Evolutionary conservation across 2,797 vertebrate species (phyloP).

Genomic region (Clarias platycephalus): DNA sequence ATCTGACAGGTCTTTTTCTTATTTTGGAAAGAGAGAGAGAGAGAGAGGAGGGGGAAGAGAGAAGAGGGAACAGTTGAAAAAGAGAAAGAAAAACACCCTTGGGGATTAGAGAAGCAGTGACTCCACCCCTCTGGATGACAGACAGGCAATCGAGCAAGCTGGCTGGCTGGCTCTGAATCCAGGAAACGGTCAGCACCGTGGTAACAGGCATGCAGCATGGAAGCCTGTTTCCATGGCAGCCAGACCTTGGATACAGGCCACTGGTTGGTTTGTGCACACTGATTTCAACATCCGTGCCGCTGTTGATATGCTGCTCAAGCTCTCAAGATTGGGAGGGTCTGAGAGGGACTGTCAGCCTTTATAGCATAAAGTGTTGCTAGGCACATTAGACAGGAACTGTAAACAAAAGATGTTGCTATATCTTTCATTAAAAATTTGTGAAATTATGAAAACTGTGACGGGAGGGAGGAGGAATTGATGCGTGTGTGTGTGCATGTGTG

Average conservation of each 20-base stretch:
- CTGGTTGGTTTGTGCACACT: conserved; percentile 73
- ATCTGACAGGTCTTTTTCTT: not conserved
- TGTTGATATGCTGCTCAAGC: conserved; percentile 76
- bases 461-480: conserved; percentile 1
- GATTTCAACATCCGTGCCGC: conserved; percentile 61
- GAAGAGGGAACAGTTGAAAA: conserved; percentile 57
- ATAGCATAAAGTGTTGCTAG: conserved; percentile 74
- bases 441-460: conserved; percentile 24
- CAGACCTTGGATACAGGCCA: conserved; percentile 77
- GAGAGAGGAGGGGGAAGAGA: conserved; percentile 12
- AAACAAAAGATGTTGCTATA: conserved; percentile 65
- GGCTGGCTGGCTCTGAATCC: conserved; percentile 67
- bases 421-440: conserved; percentile 13
- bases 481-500: not conserved
- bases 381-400: conserved; percentile 70
- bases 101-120: conserved; percentile 48
- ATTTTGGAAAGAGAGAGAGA: not conserved
- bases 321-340: conserved; percentile 67
- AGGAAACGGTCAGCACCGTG: conserved; percentile 71
- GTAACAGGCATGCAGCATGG: conserved; percentile 76
- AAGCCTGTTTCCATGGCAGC: conserved; percentile 77
- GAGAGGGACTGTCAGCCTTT: conserved; percentile 54
- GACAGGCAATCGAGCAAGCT: conserved; percentile 53
- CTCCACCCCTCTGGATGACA: conserved; percentile 67
- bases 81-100: conserved; percentile 68